Evolutionary conservation across 2,797 vertebrate genomes (phyloP), one percentile per base, ranked within the genome.

Genomic region (Linurgus olivaceus): DNA sequence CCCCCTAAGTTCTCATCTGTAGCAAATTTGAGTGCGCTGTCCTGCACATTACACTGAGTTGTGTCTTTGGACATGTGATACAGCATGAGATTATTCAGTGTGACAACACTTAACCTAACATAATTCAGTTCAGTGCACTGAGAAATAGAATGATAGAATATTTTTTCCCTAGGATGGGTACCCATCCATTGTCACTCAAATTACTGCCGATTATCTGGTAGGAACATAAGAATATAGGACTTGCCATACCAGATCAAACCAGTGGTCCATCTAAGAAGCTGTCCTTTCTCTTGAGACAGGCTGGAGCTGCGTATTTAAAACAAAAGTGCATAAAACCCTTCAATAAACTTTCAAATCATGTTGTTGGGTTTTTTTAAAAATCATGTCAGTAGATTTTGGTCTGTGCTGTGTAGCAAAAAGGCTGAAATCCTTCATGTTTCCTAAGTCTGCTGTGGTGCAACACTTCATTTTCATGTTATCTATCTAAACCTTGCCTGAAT

Each of bases 61-160:
- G 80, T 88, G 50, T 86, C 87, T 94, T 93, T 88, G 84, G 54
- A 88, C 31, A 63, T 81, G 62, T 92, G 86, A 95, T 90, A 63
- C 14, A 75, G 74, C 55, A 67, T 68, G 75, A 81, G 85, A 96
- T 96, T 96, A 96, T 94, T 93, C 96, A 90, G 89, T 94, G 75
- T 97, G 96, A 95, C 91, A 92, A 95, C 91, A 90, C 81, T 97
- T 96, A 95, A 97, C 92, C 90, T 91, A 82, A 90, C 85, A 75
- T 95, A 95, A 75, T 91, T 87, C 96, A 96, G 87, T 94, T 94
- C 96, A 96, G 72, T 93, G 89, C 91, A 70, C 94, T 93, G 80
- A 94, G 62, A 88, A 92, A 72, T 78, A 86, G 78, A 95, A 81
- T 73, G 89, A 78, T 87, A 77, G 50, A 85, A 31, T 93, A 18